Percentiles rank a stretch among this genome's conserved stretches.
Evolutionary conservation across 2,797 vertebrate genomes (phyloP).

Genomic region (Lacerta agilis): DNA sequence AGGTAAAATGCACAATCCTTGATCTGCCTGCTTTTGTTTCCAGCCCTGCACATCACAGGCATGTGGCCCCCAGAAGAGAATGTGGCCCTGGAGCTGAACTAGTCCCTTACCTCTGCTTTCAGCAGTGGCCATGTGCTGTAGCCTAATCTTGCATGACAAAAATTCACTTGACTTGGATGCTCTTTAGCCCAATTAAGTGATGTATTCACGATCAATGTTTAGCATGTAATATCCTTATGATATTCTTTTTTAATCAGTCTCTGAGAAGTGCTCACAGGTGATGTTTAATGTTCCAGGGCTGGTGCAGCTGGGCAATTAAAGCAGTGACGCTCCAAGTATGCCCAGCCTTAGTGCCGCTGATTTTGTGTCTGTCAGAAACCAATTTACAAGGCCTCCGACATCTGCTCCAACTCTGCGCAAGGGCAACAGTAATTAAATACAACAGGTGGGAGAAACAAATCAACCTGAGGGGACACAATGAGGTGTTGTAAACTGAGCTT

Average conservation of each 20-base stretch:
- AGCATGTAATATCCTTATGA: neutral
- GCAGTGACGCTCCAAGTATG: neutral
- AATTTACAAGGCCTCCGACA: slow-evolving; percentile 11
- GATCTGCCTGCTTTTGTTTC: too few species aligned
- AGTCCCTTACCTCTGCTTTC: too few species aligned
- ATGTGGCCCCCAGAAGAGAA: too few species aligned
- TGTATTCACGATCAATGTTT: neutral
- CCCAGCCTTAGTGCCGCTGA: neutral
- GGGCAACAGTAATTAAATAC: slow-evolving; percentile 18
- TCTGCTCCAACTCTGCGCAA: neutral
- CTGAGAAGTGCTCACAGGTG: neutral
- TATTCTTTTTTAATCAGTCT: slow-evolving; percentile 8
- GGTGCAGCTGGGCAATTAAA: slow-evolving; percentile 6
- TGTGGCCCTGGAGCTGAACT: too few species aligned
- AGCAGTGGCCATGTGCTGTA: neutral
- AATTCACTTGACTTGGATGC: neutral
- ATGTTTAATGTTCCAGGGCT: neutral
- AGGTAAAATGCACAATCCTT: too few species aligned
- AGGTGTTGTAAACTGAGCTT: neutral
- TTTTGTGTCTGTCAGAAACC: neutral
- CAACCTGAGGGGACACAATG: neutral
- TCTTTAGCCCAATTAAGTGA: neutral
- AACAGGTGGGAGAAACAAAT: slow-evolving; percentile 10
- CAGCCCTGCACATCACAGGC: too few species aligned
- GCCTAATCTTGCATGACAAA: neutral